These are phyloP conservation scores for Meghimatium bilineatum DNA, from an alignment of 2,888 invertebrate genomes.

Conservation along the genomic window DNA sequence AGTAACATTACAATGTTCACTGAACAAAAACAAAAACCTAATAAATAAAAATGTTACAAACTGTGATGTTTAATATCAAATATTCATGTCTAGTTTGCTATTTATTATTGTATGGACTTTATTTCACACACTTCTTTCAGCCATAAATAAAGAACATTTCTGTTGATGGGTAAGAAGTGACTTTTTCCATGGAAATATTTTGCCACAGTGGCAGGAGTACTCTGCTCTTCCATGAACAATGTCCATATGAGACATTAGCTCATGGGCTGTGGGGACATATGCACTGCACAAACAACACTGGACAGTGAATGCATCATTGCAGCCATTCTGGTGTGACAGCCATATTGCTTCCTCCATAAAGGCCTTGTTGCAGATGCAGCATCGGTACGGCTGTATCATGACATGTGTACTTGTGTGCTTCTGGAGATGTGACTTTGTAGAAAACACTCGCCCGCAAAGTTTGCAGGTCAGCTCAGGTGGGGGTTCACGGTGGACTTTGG, in stretches of 20 bases:
- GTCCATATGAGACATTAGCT: conserved; percentile 45
- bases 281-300: conserved; percentile 49
- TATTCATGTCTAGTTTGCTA: not conserved
- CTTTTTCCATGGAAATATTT: conserved; percentile 49
- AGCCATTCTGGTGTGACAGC: conserved; percentile 44
- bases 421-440: conserved; percentile 45
- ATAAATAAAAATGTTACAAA: too few relatives aligned
- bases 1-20: too few relatives aligned
- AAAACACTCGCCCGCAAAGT: conserved; percentile 43
- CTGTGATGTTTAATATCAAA: not conserved
- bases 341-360: conserved; percentile 47
- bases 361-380: conserved; percentile 44
- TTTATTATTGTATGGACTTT: not conserved
- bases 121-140: conserved; percentile 37
- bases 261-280: conserved; percentile 38
- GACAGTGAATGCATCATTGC: conserved; percentile 41
- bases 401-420: conserved; percentile 50
- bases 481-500: conserved; percentile 32
- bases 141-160: conserved; percentile 44
- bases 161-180: conserved; percentile 50
- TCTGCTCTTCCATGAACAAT: conserved; percentile 44
- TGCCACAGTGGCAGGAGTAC: conserved; percentile 47
- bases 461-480: conserved; percentile 49
- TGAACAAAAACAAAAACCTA: too few relatives aligned
- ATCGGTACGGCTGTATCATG: conserved; percentile 48